Evolutionary conservation across 2,797 vertebrate species (phyloP).

Genomic region (Intellagama lesueurii): DNA sequence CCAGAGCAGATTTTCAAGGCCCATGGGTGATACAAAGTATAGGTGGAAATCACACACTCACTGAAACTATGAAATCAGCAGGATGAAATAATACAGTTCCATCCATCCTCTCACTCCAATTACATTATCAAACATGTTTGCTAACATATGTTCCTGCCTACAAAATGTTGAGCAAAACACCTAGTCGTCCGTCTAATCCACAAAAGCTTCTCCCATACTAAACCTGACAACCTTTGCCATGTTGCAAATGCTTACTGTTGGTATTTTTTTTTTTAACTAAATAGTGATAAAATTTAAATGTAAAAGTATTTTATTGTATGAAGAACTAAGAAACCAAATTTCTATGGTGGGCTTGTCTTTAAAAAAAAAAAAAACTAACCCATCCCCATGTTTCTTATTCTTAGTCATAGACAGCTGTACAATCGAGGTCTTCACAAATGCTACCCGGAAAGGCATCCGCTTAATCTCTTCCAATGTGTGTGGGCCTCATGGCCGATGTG

Average conservation of each 20-base stretch:
- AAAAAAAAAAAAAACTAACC: not conserved
- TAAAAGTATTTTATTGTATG: not conserved
- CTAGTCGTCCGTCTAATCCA: not conserved
- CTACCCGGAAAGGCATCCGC: slow-evolving; percentile 80
- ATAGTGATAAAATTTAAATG: not conserved
- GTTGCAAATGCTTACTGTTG: not conserved
- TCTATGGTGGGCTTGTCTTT: not conserved
- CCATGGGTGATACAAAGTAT: not conserved
- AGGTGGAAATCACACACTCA: not conserved
- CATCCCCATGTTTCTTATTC: slow-evolving; percentile 26
- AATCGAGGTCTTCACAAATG: slow-evolving; percentile 85
- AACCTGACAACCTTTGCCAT: no score
- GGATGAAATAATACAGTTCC: not conserved
- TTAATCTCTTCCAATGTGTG: slow-evolving; percentile 89
- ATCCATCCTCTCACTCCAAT: not conserved
- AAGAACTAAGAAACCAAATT: not conserved
- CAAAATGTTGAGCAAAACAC: not conserved
- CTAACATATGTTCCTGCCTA: not conserved
- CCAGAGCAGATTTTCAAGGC: not conserved
- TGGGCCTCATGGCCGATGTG: slow-evolving; percentile 92
- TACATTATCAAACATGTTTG: not conserved
- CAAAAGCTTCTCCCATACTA: not conserved
- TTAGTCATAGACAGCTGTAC: slow-evolving; percentile 95
- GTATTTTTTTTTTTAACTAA: not conserved
- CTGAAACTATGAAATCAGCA: not conserved